These are phyloP conservation scores for Adelognathus sp. DNA, from an alignment of 2,888 invertebrate species.

Conservation along the genomic window DNA sequence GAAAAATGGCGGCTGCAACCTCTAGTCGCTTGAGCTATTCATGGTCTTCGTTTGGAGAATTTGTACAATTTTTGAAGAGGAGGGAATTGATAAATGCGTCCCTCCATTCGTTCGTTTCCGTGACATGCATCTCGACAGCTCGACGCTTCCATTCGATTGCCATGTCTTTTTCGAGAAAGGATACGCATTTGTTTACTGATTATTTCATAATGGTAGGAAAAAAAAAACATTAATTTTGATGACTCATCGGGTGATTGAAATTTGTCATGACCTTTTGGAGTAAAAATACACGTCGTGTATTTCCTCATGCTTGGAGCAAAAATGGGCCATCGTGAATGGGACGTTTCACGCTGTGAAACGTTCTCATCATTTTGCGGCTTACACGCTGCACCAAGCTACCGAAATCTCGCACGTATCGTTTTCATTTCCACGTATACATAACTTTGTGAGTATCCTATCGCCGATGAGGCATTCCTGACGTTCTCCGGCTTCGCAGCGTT, in stretches of 20 bases:
- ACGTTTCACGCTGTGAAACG: constrained; percentile 2
- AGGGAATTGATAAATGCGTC: no score
- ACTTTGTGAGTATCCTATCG: constrained; percentile 36
- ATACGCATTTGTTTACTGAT: no score
- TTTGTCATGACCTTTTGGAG: neutral
- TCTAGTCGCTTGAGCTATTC: no score
- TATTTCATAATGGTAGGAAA: no score
- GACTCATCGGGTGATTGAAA: neutral
- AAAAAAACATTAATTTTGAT: neutral
- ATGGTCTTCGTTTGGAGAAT: no score
- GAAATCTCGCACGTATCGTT: constrained; percentile 28
- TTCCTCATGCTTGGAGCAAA: neutral
- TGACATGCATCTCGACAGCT: no score
- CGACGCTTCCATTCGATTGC: no score
- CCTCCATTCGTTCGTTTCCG: no score
- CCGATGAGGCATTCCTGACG: constrained; percentile 56
- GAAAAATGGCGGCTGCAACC: no score
- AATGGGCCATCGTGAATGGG: constrained; percentile 16
- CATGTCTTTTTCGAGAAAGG: no score
- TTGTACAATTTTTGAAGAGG: no score
- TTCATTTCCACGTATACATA: constrained; percentile 39
- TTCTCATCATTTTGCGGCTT: neutral
- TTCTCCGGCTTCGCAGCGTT: constrained; percentile 26
- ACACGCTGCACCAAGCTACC: neutral
- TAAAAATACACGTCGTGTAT: constrained; percentile 2